Base-by-base conservation (phyloP, 2,113 vertebrate genomes). In the Raja brachyura region DNA sequence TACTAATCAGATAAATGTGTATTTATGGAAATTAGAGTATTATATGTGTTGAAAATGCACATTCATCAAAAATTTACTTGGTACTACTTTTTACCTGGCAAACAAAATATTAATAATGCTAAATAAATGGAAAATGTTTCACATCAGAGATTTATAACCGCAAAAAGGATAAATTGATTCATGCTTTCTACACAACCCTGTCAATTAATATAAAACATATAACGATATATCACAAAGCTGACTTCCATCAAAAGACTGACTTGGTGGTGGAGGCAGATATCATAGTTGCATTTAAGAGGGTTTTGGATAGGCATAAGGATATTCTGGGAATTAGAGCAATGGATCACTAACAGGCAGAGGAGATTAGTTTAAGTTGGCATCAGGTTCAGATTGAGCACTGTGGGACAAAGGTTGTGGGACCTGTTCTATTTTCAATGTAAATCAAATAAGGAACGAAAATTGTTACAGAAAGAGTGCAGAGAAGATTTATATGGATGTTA, bases 31-130 rank as follows among this genome's bases (percentile, higher is more conserved):
- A 63, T n/a, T 86, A 63, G 33, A 63, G 59, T n/a, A 31, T 63
- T 63, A 86, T 14, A 31, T 63, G 28, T 86, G 28, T 86, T 63
- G 56, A 86, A 56, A 86, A 86, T 63, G 14, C 83, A 86, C 59
- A 63, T 63, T 31, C 61, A 86, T 61, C 56, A 86, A 86, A 86
- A 63, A 63, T 63, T 63, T 31, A 16, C 56, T 86, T 63, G 28
- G 59, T 86, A n/a, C 6, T 86, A 13, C 56, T 85, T 85, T 10
- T 59, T 85, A 86, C 11, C 28, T 63, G 56, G 11, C 3, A 59
- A 63, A 31, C 61, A 59, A 86, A 86, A 86, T 63, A 86, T 86
- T 61, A 86, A 86, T 63, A 61, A 28, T 63, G n/a, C 61, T 59
- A 86, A 86, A 86, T 63, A n/a, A 86, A 86, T 86, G 28, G 18